Percentiles rank a stretch among this genome's conserved stretches.
Conservation (phyloP, 2,888 invertebrate species). For the Plebejus anna region DNA sequence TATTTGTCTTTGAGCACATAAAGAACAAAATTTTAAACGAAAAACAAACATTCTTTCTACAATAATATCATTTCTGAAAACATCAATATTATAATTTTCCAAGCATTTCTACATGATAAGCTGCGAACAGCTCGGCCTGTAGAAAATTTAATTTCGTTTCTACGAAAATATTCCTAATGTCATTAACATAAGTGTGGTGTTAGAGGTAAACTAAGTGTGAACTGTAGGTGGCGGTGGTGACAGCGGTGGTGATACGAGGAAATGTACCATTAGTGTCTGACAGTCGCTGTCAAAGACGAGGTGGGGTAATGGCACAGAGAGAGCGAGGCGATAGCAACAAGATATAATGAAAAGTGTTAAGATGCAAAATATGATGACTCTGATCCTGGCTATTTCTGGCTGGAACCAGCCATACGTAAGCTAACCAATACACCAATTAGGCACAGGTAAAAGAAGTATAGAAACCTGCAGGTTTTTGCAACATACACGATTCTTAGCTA, state of each 20-base stretch:
- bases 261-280: slow-evolving; percentile 29
- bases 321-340: background rate
- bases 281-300: slow-evolving; percentile 23
- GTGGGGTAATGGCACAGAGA: background rate
- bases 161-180: background rate
- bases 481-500: too few species aligned
- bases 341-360: too few species aligned
- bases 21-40: background rate
- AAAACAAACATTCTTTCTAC: background rate
- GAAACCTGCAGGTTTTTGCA: too few species aligned
- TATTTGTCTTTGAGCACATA: background rate
- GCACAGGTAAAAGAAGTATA: too few species aligned
- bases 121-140: background rate
- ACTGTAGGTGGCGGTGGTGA: background rate
- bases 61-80: background rate
- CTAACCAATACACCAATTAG: too few species aligned
- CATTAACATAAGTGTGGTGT: background rate
- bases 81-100: slow-evolving; percentile 3
- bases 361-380: too few species aligned
- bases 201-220: background rate
- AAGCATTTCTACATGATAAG: background rate
- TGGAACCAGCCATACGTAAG: too few species aligned
- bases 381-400: too few species aligned
- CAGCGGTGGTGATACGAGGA: slow-evolving; percentile 15
- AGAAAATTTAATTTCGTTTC: too few species aligned